Base-by-base conservation (phyloP, 2,888 invertebrate species). In the Seira musarum region DNA sequence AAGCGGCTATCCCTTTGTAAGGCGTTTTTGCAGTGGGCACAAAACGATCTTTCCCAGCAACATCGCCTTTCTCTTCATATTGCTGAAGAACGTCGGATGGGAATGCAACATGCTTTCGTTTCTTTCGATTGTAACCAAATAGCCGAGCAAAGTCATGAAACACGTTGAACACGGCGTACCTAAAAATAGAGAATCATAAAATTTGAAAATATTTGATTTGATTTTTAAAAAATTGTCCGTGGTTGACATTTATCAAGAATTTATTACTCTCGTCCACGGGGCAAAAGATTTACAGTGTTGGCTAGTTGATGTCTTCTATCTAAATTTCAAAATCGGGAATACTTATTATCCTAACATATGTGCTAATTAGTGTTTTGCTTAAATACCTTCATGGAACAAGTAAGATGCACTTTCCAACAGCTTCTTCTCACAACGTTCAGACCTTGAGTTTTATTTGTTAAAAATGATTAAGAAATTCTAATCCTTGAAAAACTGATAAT, bases 11-110 rank as follows among this genome's bases (percentile, higher is more conserved):
- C 1, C 66, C 78, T 60, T 57, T 57, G 24, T 61, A 78, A n/a
- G 78, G 60, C 24, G 35, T 8, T 35, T 71, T 71, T 6, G 71
- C 57, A 0, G 22, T 1, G 10, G 78, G 78, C 0, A 79, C 79
- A 35, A 79, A 61, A 5, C 79, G 67, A n/a, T 68, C 79, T 40
- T 79, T 79, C 1, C 79, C 79, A 6, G 79, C 79, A 5, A 79
- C 79, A 64, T 79, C 79, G 8, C 79, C 79, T 17, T 72, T 72
- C 57, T 68, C 24, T 19, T 67, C 49, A 25, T 79, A 79, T 17
- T 78, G 65, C 17, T 71, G 70, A 15, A 68, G 17, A 61, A 24
- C 70, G 25, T 78, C 79, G 5, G 66, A 21, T 0, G 72, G 72
- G 40, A 79, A 79, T 1, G 8, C 46, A 17, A 79, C 79, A 15